Percentiles rank a stretch among this genome's conserved stretches.
These are phyloP conservation scores for Eupithecia vulgata DNA, from an alignment of 2,888 invertebrate species.

Conservation along the genomic window DNA sequence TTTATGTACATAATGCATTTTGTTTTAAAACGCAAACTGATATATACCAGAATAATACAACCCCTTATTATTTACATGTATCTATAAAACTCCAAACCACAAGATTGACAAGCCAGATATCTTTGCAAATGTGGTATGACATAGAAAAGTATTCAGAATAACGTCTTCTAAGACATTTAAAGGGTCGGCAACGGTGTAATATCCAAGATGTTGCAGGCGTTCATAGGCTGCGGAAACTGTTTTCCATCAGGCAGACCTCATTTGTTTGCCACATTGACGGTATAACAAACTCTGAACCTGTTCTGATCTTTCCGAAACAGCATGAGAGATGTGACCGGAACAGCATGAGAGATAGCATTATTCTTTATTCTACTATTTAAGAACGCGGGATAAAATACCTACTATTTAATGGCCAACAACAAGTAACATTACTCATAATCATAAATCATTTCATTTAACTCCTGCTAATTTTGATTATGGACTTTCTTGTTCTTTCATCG, in stretches of 20 bases:
- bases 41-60: not conserved
- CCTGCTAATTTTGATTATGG: too few relatives aligned
- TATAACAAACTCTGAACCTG: too few relatives aligned
- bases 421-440: too few relatives aligned
- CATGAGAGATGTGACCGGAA: not conserved
- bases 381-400: not conserved
- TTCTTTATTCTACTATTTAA: not conserved
- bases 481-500: not conserved
- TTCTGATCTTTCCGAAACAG: not conserved
- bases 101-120: not conserved
- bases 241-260: too few relatives aligned
- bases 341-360: not conserved
- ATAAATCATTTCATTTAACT: too few relatives aligned
- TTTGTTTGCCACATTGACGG: too few relatives aligned
- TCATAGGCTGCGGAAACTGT: too few relatives aligned
- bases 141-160: not conserved
- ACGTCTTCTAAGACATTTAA: not conserved
- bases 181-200: too few relatives aligned
- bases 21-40: constrained; percentile 1
- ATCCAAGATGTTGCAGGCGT: too few relatives aligned
- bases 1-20: not conserved
- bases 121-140: not conserved
- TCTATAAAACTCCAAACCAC: constrained; percentile 26
- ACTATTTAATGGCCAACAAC: not conserved
- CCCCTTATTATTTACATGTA: constrained; percentile 31